phyloP scores from a whole-genome alignment of 1,140 invertebrate species.

The Drosophila nannoptera region DNA sequence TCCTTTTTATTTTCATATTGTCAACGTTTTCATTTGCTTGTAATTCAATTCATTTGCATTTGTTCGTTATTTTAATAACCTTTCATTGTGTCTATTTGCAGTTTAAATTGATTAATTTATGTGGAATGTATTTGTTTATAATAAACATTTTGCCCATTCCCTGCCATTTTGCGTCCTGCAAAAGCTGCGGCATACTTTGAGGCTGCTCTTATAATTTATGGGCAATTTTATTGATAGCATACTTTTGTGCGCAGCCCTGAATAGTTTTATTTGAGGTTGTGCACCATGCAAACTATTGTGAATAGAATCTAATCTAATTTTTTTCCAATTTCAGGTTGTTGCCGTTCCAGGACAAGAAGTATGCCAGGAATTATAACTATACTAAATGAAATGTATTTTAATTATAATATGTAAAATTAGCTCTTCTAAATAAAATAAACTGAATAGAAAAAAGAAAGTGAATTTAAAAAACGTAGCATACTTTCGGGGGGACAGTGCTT shows the following conservation, averaged over 20 bases:
- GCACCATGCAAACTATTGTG: no score
- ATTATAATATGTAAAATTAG: no score
- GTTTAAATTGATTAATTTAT: conserved; percentile 32
- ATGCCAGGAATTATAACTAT: no score
- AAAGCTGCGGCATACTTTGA: conserved; percentile 19
- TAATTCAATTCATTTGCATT: conserved; percentile 35
- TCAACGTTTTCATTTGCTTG: conserved; percentile 61
- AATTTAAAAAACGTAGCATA: no score
- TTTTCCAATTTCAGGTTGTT: no score
- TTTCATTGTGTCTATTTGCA: conserved; percentile 41
- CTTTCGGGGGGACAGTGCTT: no score
- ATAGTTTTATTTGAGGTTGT: no score
- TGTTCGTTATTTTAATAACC: conserved; percentile 58
- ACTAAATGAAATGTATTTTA: no score
- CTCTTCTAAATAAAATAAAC: no score
- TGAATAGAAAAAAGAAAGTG: no score
- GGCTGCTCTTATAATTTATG: neutral
- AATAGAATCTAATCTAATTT: no score
- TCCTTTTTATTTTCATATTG: conserved; percentile 55
- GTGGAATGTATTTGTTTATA: neutral
- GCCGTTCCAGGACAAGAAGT: no score
- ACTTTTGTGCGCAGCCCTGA: conserved; percentile 13
- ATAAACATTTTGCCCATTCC: neutral
- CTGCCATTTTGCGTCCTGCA: neutral
- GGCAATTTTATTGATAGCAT: conserved; percentile 9